Base-by-base conservation (phyloP, 1,140 invertebrate species). In the Drosophila lini region DNA sequence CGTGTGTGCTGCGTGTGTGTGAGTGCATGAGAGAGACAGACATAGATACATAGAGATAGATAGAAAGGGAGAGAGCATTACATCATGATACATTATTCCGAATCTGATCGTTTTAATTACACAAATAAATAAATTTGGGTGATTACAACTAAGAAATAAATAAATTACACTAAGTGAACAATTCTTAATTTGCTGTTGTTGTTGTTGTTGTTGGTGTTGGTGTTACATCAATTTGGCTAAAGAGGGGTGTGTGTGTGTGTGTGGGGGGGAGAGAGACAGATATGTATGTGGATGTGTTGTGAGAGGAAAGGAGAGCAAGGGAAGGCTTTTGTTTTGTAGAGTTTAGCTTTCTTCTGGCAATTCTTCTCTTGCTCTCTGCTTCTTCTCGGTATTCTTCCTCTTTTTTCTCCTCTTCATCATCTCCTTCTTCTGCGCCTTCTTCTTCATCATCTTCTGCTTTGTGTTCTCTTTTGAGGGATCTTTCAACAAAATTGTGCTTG, bases 141-240 rank as follows among this genome's bases (percentile, higher is more conserved):
- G 68, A 80, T 83, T 83, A 88, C 80, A 80, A 73, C 69, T 88
- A 84, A 70, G 73, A 61, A 83, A 84, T 88, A 83, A 89, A 80
- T 88, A 84, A 80, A 88, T 88, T 89, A 88, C 84, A 83, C 83
- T 89, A 88, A 83, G 77, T 88, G 73, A 83, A 89, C 84, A 89
- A 71, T 90, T 78, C 73, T 78, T 79, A 57, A 76, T 60, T 71
- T 73, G 50, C 19, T 45, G 8, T 57, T 59, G 16, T 59, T 68
- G 38, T 67, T 65, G 40, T 64, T 56, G 22, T n/a, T n/a, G n/a
- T n/a, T n/a, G n/a, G 1, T 22, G 42, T 55, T 57, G 58, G 55
- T 79, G 62, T 78, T 74, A 78, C 75, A 82, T 82, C 56, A 79
- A 88, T 80, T 85, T 62, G 52, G 63, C 82, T 86, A 86, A 45